Base-by-base conservation (phyloP, 2,888 invertebrate species). In the Timandra comae region DNA sequence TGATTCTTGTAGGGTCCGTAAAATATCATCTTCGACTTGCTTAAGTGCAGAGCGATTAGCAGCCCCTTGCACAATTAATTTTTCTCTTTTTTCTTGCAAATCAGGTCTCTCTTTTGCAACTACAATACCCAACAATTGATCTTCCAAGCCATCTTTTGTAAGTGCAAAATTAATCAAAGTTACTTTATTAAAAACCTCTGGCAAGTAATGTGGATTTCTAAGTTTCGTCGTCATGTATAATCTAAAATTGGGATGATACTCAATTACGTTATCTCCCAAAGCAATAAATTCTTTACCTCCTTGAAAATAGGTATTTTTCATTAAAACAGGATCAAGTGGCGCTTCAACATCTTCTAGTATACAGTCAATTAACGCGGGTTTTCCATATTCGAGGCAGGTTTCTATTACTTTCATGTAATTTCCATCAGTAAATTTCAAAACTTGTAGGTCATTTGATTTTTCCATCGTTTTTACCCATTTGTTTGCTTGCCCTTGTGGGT, bases 391-490 rank as follows among this genome's bases (percentile, higher is more conserved):
- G 42, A 95, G 87, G 55, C 92, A 91, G 23, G 88, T 88, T 77
- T 94, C 93, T 52, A 95, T 82, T 19, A 87, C 88, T 56, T 90
- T 88, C 90, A 94, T 91, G 61, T 93, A 94, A 74, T 91, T 90
- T 0, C 88, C 75, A 65, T 94, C 92, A 0, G 91, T 89, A 57
- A 94, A 90, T 63, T 93, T 93, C 12, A 94, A 85, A 2, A 93
- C 85, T 52, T 90, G 88, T 30, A 95, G 70, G 40, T 90, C 89
- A 63, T 90, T 91, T 1, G 85, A 74, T 61, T 91, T 93, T 74
- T 95, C 94, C 90, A 93, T 91, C 45, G 90, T 91, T 76, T 93
- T 93, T 11, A 95, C 90, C 95, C 95, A 95, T 65, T 91, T 91
- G 69, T 93, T 93, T 1, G 95, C 95, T 74, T 95, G 95, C 23